phyloP scores from a whole-genome alignment of 2,113 vertebrate species.

The Rhinogobius similis region DNA sequence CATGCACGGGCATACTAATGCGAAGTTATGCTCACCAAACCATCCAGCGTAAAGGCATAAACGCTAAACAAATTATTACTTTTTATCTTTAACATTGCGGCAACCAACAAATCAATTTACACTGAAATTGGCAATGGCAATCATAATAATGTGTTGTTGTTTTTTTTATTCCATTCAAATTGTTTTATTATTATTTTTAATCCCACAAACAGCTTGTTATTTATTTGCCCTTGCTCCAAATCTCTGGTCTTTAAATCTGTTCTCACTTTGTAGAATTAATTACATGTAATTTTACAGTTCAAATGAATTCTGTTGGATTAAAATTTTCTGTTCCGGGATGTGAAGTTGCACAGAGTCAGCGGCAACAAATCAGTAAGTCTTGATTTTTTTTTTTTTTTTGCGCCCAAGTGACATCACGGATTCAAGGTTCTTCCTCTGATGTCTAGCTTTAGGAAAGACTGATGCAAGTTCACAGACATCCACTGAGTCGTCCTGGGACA shows the following conservation, averaged over 20 bases:
- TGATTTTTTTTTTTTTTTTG: constrained; percentile 32
- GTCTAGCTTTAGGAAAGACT: constrained; percentile 49
- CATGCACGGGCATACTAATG: constrained; percentile 35
- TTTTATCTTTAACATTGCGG: not conserved
- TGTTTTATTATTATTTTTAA: not conserved
- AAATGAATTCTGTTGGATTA: constrained; percentile 33
- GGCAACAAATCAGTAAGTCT: constrained; percentile 24
- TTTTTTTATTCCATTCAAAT: not conserved
- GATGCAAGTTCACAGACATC: constrained; percentile 59
- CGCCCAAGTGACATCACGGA: constrained; percentile 45
- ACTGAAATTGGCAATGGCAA: not conserved
- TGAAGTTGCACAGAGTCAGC: constrained; percentile 24
- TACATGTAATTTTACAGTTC: constrained; percentile 7
- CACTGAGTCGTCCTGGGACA: constrained; percentile 35
- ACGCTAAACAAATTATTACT: not conserved
- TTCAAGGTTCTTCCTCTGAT: constrained; percentile 49
- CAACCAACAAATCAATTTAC: not conserved
- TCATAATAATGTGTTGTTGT: not conserved
- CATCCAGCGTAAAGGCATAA: not conserved
- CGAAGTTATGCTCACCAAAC: constrained; percentile 26
- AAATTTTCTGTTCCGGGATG: constrained; percentile 17
- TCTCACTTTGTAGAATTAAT: constrained; percentile 36
- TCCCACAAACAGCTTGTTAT: constrained; percentile 11
- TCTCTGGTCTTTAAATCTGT: not conserved
- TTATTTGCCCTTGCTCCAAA: constrained; percentile 39